Conservation (phyloP, 2,797 vertebrate species). For the Platalea minor region DNA sequence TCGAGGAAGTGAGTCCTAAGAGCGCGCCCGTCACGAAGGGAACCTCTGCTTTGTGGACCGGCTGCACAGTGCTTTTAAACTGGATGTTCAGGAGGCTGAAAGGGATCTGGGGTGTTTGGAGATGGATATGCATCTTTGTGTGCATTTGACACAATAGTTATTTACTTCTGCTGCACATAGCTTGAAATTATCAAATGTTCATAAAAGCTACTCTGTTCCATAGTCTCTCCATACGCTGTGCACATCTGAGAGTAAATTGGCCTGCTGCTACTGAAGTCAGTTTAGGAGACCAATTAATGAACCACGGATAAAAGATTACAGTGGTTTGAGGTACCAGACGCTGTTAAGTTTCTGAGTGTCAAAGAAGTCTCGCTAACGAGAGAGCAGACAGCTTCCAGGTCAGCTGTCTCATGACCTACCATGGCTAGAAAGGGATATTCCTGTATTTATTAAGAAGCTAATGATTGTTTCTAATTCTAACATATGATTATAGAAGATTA, state of each 20-base stretch:
- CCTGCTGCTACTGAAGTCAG: background rate
- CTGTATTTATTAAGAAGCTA: slow-evolving; percentile 19
- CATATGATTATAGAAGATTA: background rate
- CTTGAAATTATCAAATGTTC: background rate
- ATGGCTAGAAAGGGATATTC: background rate
- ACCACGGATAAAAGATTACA: background rate
- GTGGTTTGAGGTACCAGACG: background rate
- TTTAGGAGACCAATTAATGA: background rate
- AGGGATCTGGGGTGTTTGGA: background rate
- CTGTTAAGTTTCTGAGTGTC: background rate
- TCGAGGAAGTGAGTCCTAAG: background rate
- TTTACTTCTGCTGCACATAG: background rate
- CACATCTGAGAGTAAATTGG: background rate
- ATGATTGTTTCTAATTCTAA: slow-evolving; percentile 5
- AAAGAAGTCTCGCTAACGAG: background rate
- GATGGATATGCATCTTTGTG: background rate
- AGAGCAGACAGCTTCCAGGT: background rate
- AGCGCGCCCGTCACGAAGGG: background rate
- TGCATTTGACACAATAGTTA: background rate
- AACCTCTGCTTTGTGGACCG: background rate
- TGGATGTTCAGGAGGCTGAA: background rate
- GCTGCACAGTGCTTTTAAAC: background rate
- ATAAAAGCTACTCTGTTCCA: background rate
- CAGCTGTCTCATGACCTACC: background rate
- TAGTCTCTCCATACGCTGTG: background rate